These are phyloP conservation scores for Ariopsis seemanni DNA, from an alignment of 2,113 vertebrate genomes.

Conservation along the genomic window DNA sequence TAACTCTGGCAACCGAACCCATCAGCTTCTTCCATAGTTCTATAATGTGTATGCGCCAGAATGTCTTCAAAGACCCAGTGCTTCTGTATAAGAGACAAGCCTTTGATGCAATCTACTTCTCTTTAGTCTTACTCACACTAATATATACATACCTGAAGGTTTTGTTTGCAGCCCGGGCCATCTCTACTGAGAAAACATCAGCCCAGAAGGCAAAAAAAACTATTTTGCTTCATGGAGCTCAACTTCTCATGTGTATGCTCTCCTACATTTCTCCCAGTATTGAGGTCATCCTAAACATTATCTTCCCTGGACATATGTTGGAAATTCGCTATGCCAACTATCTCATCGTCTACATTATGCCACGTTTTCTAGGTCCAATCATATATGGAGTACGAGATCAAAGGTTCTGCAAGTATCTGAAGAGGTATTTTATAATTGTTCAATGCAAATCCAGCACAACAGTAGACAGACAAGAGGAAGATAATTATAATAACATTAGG, in stretches of 20 bases:
- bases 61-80: conserved; percentile 66
- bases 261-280: conserved; percentile 71
- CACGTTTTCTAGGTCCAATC: conserved; percentile 71
- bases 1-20: conserved; percentile 64
- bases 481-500: conserved; percentile 6
- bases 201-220: conserved; percentile 68
- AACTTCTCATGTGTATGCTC: conserved; percentile 75
- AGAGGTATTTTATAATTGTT: conserved; percentile 51
- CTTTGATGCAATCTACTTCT: conserved; percentile 72
- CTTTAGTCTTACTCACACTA: conserved; percentile 67
- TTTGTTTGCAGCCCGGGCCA: conserved; percentile 60
- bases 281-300: conserved; percentile 58
- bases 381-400: conserved; percentile 70
- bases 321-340: conserved; percentile 70
- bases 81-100: conserved; percentile 59
- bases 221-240: conserved; percentile 71
- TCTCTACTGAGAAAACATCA: conserved; percentile 57
- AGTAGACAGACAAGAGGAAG: neutral
- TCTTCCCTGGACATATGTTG: conserved; percentile 56
- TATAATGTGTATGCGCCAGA: conserved; percentile 65
- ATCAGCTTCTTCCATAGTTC: conserved; percentile 67
- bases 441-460: conserved; percentile 16
- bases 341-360: conserved; percentile 70
- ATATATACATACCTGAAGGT: conserved; percentile 70
- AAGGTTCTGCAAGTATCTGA: conserved; percentile 65